These are phyloP conservation scores for Paradisaea rubra DNA, from an alignment of 2,113 vertebrate species.

Conservation along the genomic window DNA sequence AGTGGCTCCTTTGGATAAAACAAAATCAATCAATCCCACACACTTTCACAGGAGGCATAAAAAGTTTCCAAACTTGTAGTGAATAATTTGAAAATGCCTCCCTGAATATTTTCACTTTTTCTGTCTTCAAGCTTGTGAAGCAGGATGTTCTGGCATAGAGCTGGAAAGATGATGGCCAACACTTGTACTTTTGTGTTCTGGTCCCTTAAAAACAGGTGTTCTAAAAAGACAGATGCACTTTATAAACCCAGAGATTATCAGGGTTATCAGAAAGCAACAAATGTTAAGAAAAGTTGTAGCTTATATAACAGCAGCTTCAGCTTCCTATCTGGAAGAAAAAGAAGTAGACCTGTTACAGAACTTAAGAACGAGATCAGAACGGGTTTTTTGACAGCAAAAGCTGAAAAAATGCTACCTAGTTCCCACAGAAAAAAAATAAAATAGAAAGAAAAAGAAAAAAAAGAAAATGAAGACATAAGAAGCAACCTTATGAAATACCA, in stretches of 20 bases:
- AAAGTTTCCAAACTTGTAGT: background rate
- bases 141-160: background rate
- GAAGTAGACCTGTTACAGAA: background rate
- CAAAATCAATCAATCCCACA: background rate
- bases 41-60: background rate
- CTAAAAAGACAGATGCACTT: background rate
- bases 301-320: background rate
- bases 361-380: background rate
- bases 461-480: background rate
- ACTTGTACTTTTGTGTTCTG: background rate
- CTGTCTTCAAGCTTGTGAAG: background rate
- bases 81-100: background rate
- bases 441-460: background rate
- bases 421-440: background rate
- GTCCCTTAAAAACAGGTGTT: background rate
- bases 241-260: background rate
- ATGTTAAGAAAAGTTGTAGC: background rate
- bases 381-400: background rate
- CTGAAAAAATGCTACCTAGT: background rate
- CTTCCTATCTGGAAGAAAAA: background rate
- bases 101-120: background rate
- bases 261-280: background rate
- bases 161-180: background rate
- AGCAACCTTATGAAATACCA: background rate
- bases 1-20: background rate